Evolutionary conservation across 2,888 invertebrate genomes (phyloP).

Genomic region (Hypolimnas misippus): DNA sequence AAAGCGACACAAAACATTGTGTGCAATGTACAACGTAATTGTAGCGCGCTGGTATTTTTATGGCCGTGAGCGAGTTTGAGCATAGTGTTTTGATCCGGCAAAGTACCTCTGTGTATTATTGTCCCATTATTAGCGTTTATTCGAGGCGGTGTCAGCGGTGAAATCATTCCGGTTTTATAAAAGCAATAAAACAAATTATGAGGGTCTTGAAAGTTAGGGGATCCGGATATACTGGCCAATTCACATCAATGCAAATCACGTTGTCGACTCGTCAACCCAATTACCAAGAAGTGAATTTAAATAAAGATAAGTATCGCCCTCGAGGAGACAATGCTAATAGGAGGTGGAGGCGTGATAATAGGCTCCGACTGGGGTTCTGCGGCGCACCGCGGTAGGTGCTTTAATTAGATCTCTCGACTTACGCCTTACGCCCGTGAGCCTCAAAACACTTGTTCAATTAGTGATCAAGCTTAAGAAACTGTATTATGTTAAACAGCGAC

Average conservation of each 20-base stretch:
- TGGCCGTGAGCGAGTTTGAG: conserved; percentile 37
- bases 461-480: conserved; percentile 73
- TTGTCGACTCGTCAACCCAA: conserved; percentile 85
- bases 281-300: conserved; percentile 85
- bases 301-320: conserved; percentile 85
- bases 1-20: conserved; percentile 40
- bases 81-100: conserved; percentile 22
- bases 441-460: conserved; percentile 82
- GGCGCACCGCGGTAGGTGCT: conserved; percentile 71
- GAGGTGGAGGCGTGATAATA: conserved; percentile 81
- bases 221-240: conserved; percentile 72
- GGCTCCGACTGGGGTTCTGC: conserved; percentile 68
- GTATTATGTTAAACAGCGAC: conserved; percentile 61
- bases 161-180: conserved; percentile 64
- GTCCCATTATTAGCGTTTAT: conserved; percentile 23
- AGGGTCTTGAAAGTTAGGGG: conserved; percentile 67
- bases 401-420: conserved; percentile 82
- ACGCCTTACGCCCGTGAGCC: conserved; percentile 66
- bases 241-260: conserved; percentile 85
- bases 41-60: conserved; percentile 41
- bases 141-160: conserved; percentile 43
- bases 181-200: conserved; percentile 76
- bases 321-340: conserved; percentile 84
- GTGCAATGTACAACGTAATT: conserved; percentile 43
- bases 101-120: conserved; percentile 18